Evolutionary conservation across 64 coral and sea anemone species (phyloP).

Genomic region (Montipora cactus): DNA sequence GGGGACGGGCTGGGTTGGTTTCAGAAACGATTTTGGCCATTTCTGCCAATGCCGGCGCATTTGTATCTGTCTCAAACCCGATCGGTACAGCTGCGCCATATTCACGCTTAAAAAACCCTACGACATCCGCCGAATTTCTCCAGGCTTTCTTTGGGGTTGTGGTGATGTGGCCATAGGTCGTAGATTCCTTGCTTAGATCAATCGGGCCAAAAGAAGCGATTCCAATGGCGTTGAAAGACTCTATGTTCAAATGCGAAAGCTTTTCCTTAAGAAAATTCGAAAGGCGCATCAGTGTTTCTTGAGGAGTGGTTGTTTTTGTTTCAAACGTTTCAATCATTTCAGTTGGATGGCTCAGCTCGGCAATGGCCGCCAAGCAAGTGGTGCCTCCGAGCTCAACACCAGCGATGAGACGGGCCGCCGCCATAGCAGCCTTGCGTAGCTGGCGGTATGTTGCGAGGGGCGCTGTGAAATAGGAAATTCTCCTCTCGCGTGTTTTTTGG

Average conservation of each 20-base stretch:
- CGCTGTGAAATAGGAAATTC: too few relatives aligned
- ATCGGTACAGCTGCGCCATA: conserved; percentile 63
- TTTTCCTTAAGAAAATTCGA: conserved; percentile 65
- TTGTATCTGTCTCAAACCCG: conserved; percentile 90
- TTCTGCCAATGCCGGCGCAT: conserved; percentile 90
- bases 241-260: conserved; percentile 28
- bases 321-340: conserved; percentile 74
- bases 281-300: conserved; percentile 60
- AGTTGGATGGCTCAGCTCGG: conserved; percentile 56
- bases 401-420: conserved; percentile 55
- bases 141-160: conserved; percentile 83
- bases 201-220: conserved; percentile 97
- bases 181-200: conserved; percentile 74
- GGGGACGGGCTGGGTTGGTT: background rate
- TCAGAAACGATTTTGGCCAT: conserved; percentile 4
- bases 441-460: too few relatives aligned
- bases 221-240: conserved; percentile 63
- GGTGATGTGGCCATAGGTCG: conserved; percentile 89
- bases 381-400: conserved; percentile 95
- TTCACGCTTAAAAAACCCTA: conserved; percentile 65
- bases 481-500: too few relatives aligned
- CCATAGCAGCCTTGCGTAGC: background rate
- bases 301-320: conserved; percentile 45
- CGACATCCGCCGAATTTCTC: conserved; percentile 68
- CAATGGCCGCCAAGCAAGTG: conserved; percentile 81